Base-by-base conservation (phyloP, 2,113 vertebrate species). In the Alethe diademata region DNA sequence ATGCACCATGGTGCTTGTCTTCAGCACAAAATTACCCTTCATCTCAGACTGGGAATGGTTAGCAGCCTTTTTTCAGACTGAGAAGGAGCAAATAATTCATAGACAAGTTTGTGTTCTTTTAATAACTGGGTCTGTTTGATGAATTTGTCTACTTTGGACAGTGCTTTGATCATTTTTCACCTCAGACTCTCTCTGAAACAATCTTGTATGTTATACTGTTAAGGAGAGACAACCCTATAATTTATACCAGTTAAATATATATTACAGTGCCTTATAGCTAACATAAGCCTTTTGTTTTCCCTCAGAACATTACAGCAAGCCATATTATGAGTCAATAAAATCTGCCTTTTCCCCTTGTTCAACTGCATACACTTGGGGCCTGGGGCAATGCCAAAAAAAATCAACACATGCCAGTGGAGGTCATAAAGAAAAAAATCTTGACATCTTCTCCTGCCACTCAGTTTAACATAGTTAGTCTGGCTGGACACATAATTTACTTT, bases 201-300 rank as follows among this genome's bases (percentile, higher is more conserved):
- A 61, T 40, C 53, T 89, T 82, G 61, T 85, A 92, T 91, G 87
- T 94, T 93, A 75, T 88, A 89, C 51, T 91, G 26, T 79, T 88
- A 82, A 87, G 72, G 50, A 85, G n/a, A 85, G 60, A 95, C 86
- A 91, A 82, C 61, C 69, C 83, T 88, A 88, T 80, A 93, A 93
- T 93, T 94, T 94, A 91, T 90, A 76, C 50, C 38, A 86, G 65
- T 96, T 96, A 96, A 95, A 90, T 88, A 90, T 86, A 76, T 95
- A 76, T 81, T 90, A 74, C 75, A 84, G 69, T 74, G 70, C 64
- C 67, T 90, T 88, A 80, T n/a, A 91, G 53, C 66, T 90, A 96
- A 95, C 93, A 94, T 78, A 96, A 94, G 87, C 56, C 53, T 82
- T 94, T 96, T 95, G 85, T 96, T 93, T 95, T 90, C 58, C 25